Percentiles rank a stretch among this genome's conserved stretches.
Evolutionary conservation across 2,797 vertebrate genomes (phyloP).

Genomic region (Lagorchestes hirsutus): DNA sequence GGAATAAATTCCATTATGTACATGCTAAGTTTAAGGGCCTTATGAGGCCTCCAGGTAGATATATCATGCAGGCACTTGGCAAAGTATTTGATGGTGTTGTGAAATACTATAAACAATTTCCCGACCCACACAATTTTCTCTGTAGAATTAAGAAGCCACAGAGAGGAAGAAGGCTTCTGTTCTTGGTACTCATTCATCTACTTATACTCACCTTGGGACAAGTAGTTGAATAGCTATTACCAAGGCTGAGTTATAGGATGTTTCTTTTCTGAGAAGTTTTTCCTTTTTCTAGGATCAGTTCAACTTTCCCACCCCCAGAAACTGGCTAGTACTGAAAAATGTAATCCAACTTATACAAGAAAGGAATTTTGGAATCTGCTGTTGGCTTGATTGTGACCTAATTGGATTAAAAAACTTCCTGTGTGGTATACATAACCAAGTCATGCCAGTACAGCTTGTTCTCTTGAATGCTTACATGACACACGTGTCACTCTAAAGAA

Average conservation of each 20-base stretch:
- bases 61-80: neutral
- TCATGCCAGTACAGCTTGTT: constrained; percentile 27
- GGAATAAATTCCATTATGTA: neutral
- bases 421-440: neutral
- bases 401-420: constrained; percentile 5
- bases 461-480: constrained; percentile 46
- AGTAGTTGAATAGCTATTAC: neutral
- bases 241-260: neutral
- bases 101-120: neutral
- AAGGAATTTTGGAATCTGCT: constrained; percentile 46
- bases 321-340: constrained; percentile 39
- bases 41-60: neutral
- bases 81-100: neutral
- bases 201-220: constrained; percentile 16
- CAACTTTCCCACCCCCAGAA: constrained; percentile 20
- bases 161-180: neutral
- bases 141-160: neutral
- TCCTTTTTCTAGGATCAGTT: neutral
- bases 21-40: neutral
- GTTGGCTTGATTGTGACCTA: constrained; percentile 15
- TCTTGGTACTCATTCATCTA: neutral
- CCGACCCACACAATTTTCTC: neutral
- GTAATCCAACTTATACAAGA: constrained; percentile 49
- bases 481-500: constrained; percentile 49
- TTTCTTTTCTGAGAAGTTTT: neutral